Base-by-base conservation (phyloP, 2,888 invertebrate species). In the Chesias legatella region DNA sequence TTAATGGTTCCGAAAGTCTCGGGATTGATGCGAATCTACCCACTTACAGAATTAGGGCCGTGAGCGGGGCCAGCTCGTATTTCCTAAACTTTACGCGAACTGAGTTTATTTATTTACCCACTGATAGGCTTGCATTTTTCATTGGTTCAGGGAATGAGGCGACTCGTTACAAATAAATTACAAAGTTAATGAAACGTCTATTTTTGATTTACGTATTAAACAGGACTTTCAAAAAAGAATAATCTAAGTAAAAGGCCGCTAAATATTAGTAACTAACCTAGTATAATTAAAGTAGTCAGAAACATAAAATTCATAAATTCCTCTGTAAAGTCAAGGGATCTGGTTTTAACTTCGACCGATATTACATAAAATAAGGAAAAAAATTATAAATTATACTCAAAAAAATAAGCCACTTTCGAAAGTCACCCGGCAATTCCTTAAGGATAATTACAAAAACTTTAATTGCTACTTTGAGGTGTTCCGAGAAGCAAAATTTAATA, bases 1-100 rank as follows among this genome's bases (percentile, higher is more conserved):
- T 37, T 36, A 48, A 48, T 48, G 48, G 40, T 11, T 24, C 25
- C 11, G 23, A 37, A 22, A 36, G 38, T 33, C 34, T 8, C 22
- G 28, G 27, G 37, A 32, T 43, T 30, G 39, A 39, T 40, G 39
- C 10, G 28, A 29, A 44, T 39, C 39, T 25, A 6, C 29, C 24
- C 43, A 34, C 48, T 48, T 23, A 36, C 36, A 8, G 27, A 40
- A 48, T 48, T 48, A 43, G 27, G 33, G 31, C 13, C 13, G 13
- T 17, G 13, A 17, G n/a, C n/a, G n/a, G n/a, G n/a, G n/a, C 30
- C 6, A 28, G 24, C 23, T 35, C 29, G 34, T 48, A 48, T 34
- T 29, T 41, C 33, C 7, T 11, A 3, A 45, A 45, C 26, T 45
- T 45, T 30, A 33, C 26, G 32, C 7, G 17, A 44, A 29, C 22